Base-by-base conservation (phyloP, 2,797 vertebrate species). In the Psittacula echo region DNA sequence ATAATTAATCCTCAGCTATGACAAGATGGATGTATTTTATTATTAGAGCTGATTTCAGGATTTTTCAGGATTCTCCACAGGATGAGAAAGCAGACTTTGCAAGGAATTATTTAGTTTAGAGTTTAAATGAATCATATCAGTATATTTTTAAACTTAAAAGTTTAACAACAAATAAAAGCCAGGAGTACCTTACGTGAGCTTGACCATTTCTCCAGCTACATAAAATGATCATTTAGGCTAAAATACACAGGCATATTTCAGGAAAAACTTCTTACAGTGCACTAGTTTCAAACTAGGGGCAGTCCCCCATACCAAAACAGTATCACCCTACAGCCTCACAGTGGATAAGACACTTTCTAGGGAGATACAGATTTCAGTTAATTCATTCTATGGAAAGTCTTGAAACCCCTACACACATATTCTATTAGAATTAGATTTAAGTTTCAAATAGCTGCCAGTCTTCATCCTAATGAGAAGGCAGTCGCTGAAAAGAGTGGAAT, bases 301-400 rank as follows among this genome's bases (percentile, higher is more conserved):
- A 53, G 37, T 50, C 3, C 9, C 24, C 48, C 8, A 4, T 16
- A 29, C 8, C 37, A 45, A 30, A 79, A 22, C 5, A 29, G 10
- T 23, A n/a, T 19, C 29, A 62, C 11, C 1, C 0, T 12, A 10
- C 30, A 56, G 12, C 5, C 39, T 82, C 45, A 45, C 34, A 58
- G 18, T 16, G 6, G 3, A 24, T 56, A 56, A 64, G 73, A 61
- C 18, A 29, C 9, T 68, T 78, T 44, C 71, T n/a, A 72, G 32
- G 42, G 54, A 83, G 29, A 15, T 34, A 17, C 1, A 7, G 32
- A 54, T 79, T 79, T 70, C 42, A 23, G 10, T 61, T 60, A 20
- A 22, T n/a, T 67, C 5, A 19, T 58, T 85, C 45, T 53, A 10
- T 68, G 32, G 26, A 45, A 78, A 56, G 4, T 27, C 45, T 82